Evolutionary conservation across 2,888 invertebrate species (phyloP).

Genomic region (Tiliacea citrago): DNA sequence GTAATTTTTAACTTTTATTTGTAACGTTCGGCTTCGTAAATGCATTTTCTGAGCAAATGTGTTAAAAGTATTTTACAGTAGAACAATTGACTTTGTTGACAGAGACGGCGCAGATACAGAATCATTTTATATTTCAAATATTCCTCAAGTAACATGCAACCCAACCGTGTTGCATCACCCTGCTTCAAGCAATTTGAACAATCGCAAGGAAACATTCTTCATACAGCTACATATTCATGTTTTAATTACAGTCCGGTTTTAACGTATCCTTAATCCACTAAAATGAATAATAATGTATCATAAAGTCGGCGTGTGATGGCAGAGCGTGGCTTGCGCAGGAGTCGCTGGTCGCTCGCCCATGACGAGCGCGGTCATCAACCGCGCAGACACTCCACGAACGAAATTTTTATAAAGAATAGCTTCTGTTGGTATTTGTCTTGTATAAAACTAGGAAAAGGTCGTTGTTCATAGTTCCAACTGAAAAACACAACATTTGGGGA

Average conservation of each 20-base stretch:
- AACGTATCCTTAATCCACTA: constrained; percentile 67
- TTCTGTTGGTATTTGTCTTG: constrained; percentile 64
- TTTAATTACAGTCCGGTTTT: constrained; percentile 67
- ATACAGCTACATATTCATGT: constrained; percentile 54
- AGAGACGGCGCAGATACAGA: not conserved
- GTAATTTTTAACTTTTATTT: too few relatives aligned
- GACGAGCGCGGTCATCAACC: constrained; percentile 78
- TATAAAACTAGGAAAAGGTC: constrained; percentile 63
- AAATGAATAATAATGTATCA: constrained; percentile 68
- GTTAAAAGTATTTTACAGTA: constrained; percentile 1
- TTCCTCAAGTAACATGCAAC: constrained; percentile 14
- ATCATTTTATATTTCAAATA: constrained; percentile 7
- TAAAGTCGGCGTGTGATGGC: constrained; percentile 65
- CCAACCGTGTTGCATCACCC: constrained; percentile 26
- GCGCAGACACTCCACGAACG: constrained; percentile 69
- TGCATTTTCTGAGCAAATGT: too few relatives aligned
- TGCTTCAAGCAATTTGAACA: constrained; percentile 50
- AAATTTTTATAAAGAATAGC: constrained; percentile 71
- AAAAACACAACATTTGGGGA: constrained; percentile 40
- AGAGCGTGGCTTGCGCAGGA: constrained; percentile 67
- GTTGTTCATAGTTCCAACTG: constrained; percentile 53
- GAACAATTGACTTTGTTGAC: not conserved
- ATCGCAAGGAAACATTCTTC: constrained; percentile 57
- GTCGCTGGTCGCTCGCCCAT: constrained; percentile 72
- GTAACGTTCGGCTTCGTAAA: too few relatives aligned